Base-by-base conservation (phyloP, 2,113 vertebrate genomes). In the Steatornis caripensis region DNA sequence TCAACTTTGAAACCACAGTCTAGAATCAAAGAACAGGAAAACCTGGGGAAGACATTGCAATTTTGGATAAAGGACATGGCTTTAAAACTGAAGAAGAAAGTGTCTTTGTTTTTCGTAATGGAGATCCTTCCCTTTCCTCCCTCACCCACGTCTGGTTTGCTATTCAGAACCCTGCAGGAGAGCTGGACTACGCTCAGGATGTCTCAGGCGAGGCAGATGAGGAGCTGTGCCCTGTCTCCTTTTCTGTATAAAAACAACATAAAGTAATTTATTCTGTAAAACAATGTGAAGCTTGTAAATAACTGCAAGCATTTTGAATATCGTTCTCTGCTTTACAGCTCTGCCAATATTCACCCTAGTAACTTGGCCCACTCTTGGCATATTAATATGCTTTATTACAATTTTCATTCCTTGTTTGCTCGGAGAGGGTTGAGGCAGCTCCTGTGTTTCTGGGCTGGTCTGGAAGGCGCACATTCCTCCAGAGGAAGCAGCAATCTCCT, bases 281-380 rank as follows among this genome's bases (percentile, higher is more conserved):
- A 90, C 83, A 87, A 90, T 17, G 57, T 24, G 60, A 87, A 45
- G 16, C 74, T 88, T 93, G 93, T 75, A 87, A 97, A 95, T 84
- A 91, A 89, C 86, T 78, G 43, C 76, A 54, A 93, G 65, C 94
- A 49, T 48, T 90, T 83, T 65, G 34, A 57, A 64, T 88, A 84
- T 79, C 76, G 27, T 94, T 81, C 90, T 66, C 32, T 61, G 77
- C 83, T 84, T 82, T 87, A 49, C 84, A 80, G 69, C 57, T 84
- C 89, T 94, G 91, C 93, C 96, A 94, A 24, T 9, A 2, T 2
- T 1, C 1, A 3, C 55, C 86, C 80, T 57, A 21, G 64, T n/a
- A 84, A 82, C 86, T 64, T 49, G 90, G 88, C 88, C 53, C 87
- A 1, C 53, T 72, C 76, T 8, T 64, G 51, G 90, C 90, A 65